phyloP scores from a whole-genome alignment of 1,140 invertebrate species.

The Drosophila pandora region DNA sequence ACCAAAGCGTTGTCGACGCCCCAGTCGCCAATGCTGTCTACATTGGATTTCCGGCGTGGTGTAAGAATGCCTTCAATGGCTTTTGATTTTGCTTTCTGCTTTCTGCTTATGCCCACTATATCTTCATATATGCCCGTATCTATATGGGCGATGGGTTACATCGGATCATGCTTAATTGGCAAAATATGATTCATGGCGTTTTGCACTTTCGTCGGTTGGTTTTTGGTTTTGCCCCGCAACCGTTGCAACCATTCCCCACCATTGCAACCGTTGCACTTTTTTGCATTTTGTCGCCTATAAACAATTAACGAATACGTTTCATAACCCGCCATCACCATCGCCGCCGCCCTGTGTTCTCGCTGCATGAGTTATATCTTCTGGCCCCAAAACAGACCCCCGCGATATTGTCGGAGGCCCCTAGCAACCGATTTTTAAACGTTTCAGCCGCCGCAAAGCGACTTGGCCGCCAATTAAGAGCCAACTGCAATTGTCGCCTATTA shows the following conservation, averaged over 20 bases:
- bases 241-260: background rate
- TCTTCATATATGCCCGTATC: slow-evolving; percentile 9
- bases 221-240: slow-evolving; percentile 8
- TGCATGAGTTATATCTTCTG: slow-evolving; percentile 19
- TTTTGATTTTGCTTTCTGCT: slow-evolving; percentile 33
- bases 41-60: slow-evolving; percentile 78
- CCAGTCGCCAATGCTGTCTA: slow-evolving; percentile 77
- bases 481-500: slow-evolving; percentile 25
- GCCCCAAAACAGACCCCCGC: background rate
- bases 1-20: slow-evolving; percentile 70
- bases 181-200: slow-evolving; percentile 80
- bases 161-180: slow-evolving; percentile 79
- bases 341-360: background rate
- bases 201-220: slow-evolving; percentile 60
- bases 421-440: background rate
- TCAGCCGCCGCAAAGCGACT: background rate
- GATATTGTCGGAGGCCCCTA: slow-evolving; percentile 11
- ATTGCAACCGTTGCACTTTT: slow-evolving; percentile 1
- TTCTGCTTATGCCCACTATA: slow-evolving; percentile 20
- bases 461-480: slow-evolving; percentile 27
- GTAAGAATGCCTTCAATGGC: slow-evolving; percentile 71
- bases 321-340: background rate
- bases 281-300: slow-evolving; percentile 32
- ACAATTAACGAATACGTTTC: slow-evolving; percentile 36
- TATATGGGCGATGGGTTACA: slow-evolving; percentile 49